These are phyloP conservation scores for Callocephalon fimbriatum DNA, from an alignment of 2,113 vertebrate genomes.

Conservation along the genomic window DNA sequence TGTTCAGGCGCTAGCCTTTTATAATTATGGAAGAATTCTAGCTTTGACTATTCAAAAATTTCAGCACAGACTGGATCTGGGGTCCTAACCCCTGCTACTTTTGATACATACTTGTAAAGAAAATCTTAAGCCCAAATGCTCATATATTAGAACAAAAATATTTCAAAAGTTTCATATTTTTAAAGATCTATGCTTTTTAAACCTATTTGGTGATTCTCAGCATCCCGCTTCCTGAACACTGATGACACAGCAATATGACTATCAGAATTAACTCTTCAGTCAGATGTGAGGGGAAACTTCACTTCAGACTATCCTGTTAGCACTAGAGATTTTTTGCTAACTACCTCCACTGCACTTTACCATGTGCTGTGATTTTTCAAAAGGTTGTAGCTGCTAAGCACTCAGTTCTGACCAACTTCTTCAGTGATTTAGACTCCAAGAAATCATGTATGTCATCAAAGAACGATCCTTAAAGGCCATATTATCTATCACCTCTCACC, in stretches of 20 bases:
- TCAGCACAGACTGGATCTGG: not conserved
- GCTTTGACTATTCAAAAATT: not conserved
- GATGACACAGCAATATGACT: not conserved
- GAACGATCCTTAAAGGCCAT: not conserved
- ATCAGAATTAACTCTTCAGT: not conserved
- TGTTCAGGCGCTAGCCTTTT: not conserved
- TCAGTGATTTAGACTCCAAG: not conserved
- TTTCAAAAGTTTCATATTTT: not conserved
- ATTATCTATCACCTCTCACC: not conserved
- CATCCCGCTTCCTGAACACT: not conserved
- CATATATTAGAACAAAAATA: not conserved
- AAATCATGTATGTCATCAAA: not conserved
- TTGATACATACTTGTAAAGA: not conserved
- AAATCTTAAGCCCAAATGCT: not conserved
- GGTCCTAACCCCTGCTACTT: not conserved
- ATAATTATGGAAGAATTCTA: not conserved
- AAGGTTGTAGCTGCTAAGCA: not conserved
- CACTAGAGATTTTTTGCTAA: not conserved
- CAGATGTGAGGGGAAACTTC: accelerated
- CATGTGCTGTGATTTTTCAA: not conserved
- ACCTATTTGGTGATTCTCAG: not conserved
- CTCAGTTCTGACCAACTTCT: not conserved
- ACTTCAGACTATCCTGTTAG: not conserved
- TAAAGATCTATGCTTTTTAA: not conserved
- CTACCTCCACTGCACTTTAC: not conserved